Conservation (phyloP, 2,797 vertebrate genomes). For the Chaunax sp. region DNA sequence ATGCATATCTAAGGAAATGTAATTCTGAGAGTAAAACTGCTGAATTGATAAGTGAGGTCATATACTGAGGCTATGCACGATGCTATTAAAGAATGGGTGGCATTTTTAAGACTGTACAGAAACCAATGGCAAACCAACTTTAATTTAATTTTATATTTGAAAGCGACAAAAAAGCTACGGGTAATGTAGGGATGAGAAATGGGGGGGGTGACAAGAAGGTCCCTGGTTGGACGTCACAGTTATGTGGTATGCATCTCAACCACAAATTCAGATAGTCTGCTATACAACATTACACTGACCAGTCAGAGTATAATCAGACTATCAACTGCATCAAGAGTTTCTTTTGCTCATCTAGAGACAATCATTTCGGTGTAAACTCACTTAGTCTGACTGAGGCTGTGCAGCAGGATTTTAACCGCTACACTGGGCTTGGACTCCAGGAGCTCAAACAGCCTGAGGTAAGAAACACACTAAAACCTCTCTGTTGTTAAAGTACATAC, state of each 20-base stretch:
- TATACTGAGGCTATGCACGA: no score
- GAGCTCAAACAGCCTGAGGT: slow-evolving; percentile 70
- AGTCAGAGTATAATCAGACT: slow-evolving; percentile 5
- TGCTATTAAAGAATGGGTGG: no score
- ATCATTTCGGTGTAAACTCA: slow-evolving; percentile 47
- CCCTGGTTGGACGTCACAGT: background rate
- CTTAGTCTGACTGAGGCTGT: slow-evolving; percentile 50
- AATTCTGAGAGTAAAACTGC: no score
- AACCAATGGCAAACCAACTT: no score
- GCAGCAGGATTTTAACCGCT: slow-evolving; percentile 80
- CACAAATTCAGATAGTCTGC: slow-evolving; percentile 8
- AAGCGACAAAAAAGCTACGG: background rate
- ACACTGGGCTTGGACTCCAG: slow-evolving; percentile 75
- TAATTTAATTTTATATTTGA: background rate
- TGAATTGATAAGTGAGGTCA: no score
- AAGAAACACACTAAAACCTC: slow-evolving; percentile 52
- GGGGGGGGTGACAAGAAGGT: background rate
- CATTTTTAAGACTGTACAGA: no score
- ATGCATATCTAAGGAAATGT: no score
- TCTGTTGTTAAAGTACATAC: slow-evolving; percentile 51
- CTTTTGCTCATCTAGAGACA: slow-evolving; percentile 40
- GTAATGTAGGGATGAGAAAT: background rate
- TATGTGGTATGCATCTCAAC: background rate
- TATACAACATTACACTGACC: background rate
- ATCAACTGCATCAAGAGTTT: slow-evolving; percentile 23